phyloP scores from a whole-genome alignment of 2,113 vertebrate species.

The Engraulis encrasicolus region DNA sequence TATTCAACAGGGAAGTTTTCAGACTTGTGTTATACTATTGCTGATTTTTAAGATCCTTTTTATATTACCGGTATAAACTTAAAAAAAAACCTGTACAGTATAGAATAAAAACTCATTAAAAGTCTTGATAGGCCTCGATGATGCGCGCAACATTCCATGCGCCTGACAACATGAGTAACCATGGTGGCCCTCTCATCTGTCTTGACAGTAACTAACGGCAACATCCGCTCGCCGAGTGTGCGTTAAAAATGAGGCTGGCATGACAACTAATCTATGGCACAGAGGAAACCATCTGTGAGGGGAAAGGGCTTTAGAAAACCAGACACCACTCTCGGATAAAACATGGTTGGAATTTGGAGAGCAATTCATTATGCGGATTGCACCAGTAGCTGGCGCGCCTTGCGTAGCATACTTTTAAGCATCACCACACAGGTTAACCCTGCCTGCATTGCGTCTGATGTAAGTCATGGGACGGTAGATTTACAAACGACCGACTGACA shows the following conservation, averaged over 20 bases:
- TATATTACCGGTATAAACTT: too few species aligned
- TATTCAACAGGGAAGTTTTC: too few species aligned
- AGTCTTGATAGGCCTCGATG: neutral
- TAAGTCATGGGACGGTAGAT: neutral
- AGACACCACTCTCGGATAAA: neutral
- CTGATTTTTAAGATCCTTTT: too few species aligned
- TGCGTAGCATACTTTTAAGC: neutral
- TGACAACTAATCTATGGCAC: neutral
- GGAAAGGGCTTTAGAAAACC: neutral
- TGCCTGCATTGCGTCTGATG: neutral
- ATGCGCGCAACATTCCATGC: neutral
- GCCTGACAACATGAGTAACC: neutral
- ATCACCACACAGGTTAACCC: neutral
- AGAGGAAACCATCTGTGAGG: neutral
- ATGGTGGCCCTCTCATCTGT: neutral
- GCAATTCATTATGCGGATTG: neutral
- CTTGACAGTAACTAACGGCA: neutral
- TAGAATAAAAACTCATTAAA: neutral
- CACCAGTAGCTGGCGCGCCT: neutral
- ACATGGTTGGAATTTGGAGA: neutral
- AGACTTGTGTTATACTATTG: neutral
- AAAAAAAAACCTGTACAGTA: too few species aligned
- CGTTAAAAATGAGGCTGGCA: neutral
- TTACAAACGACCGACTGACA: neutral
- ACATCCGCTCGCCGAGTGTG: neutral